Base-by-base conservation (phyloP, 2,797 vertebrate species). In the Naso thynnoides region DNA sequence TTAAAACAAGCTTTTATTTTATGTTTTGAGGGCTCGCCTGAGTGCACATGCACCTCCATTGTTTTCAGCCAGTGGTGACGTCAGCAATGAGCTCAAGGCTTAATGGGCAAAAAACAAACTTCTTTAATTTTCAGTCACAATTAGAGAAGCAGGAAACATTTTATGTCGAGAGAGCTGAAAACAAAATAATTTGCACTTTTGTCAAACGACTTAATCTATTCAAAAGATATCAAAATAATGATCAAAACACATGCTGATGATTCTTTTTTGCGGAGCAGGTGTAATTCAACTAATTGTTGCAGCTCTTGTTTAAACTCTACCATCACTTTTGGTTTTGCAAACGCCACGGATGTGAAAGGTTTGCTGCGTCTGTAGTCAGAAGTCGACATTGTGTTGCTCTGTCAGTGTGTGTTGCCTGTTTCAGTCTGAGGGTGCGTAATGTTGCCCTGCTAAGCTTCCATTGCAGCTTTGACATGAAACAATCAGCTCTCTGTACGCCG, bases 381-480 rank as follows among this genome's bases (percentile, higher is more conserved):
- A 38, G 53, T 68, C n/a, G 36, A 48, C 29, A 3, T 29, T 55
- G 44, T 45, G 41, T 24, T 14, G 47, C 21, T 18, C n/a, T 52
- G 39, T 50, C 53, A 23, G n/a, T 41, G 21, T 19, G 21, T 21
- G 14, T 48, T n/a, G 18, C 45, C 18, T 29, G 9, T 63, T 18
- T 50, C 21, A 24, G 23, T 72, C 48, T 68, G 0, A 6, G 23
- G 21, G 24, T 68, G 71, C 38, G 55, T 47, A 71, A 58, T 55
- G 38, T 52, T 7, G n/a, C 27, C 26, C 33, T 55, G 62, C 66
- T 70, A 42, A 10, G 44, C 31, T 62, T 66, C 29, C 26, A 15
- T 58, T 64, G 59, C 47, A 56, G 44, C 50, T 36, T 24, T 31
- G 33, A 58, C 39, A 74, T 66, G 52, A 73, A 78, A 65, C 65